phyloP scores from a whole-genome alignment of 2,888 invertebrate genomes.

The Willowsia nigromaculata region DNA sequence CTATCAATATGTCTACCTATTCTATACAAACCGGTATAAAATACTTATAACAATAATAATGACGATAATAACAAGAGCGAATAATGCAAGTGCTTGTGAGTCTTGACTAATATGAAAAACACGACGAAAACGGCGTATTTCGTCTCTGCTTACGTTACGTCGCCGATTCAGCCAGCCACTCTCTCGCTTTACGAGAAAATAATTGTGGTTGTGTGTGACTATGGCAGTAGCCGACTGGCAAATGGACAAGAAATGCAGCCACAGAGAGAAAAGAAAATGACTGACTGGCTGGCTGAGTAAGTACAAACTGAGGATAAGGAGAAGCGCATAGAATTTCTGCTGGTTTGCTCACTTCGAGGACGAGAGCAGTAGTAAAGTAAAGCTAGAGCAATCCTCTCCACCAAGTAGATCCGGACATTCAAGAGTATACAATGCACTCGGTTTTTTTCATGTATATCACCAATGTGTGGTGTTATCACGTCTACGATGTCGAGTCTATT shows the following conservation, averaged over 20 bases:
- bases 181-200: constrained; percentile 25
- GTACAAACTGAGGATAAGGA: constrained; percentile 34
- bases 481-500: not conserved
- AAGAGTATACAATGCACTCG: constrained; percentile 30
- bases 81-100: constrained; percentile 31
- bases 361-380: constrained; percentile 40
- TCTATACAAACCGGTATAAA: not conserved
- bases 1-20: not conserved
- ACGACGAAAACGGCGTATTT: constrained; percentile 18
- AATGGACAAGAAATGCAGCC: constrained; percentile 57
- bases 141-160: not conserved
- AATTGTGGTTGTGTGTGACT: constrained; percentile 8
- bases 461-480: not conserved
- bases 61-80: constrained; percentile 32
- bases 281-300: constrained; percentile 44
- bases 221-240: constrained; percentile 38
- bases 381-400: constrained; percentile 13
- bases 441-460: constrained; percentile 7
- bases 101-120: not conserved
- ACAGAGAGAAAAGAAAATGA: constrained; percentile 47
- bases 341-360: constrained; percentile 33
- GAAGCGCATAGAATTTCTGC: constrained; percentile 25
- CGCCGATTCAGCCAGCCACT: not conserved
- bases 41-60: constrained; percentile 15
- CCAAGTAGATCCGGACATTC: constrained; percentile 47